phyloP scores from a whole-genome alignment of 1,140 invertebrate species.

The Ditylenchus dipsaci region DNA sequence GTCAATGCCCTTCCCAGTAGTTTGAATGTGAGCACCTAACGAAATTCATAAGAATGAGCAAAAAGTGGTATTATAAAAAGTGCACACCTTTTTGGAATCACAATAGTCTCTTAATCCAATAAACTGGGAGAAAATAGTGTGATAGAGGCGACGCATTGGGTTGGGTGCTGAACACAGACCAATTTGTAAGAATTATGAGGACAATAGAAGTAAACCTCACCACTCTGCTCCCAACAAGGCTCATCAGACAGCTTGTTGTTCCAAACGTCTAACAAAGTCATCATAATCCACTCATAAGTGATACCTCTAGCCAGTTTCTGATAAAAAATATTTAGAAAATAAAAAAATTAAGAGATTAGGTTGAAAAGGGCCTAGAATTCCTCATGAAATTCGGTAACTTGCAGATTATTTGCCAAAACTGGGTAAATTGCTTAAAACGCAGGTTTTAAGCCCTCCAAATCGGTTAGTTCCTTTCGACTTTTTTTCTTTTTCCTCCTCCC shows the following conservation, averaged over 20 bases:
- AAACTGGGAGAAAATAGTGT: background rate
- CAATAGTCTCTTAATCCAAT: background rate
- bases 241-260: constrained; percentile 2
- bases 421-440: background rate
- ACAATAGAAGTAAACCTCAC: too few species aligned
- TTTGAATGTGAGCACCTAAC: background rate
- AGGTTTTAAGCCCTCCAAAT: too few species aligned
- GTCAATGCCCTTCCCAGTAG: background rate
- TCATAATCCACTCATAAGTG: constrained; percentile 10
- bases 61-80: background rate
- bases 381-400: background rate
- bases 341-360: background rate
- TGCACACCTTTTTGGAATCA: background rate
- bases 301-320: constrained; percentile 1
- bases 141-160: constrained; percentile 1
- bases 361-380: background rate
- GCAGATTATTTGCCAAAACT: background rate
- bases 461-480: too few species aligned
- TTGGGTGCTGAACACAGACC: background rate
- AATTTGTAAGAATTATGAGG: too few species aligned
- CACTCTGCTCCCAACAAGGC: background rate
- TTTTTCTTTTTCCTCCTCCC: too few species aligned
- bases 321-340: background rate
- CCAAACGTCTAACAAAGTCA: constrained; percentile 9
- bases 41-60: background rate